Conservation (phyloP, 2,113 vertebrate genomes). For the Cryptoleucopteryx plumbea region DNA sequence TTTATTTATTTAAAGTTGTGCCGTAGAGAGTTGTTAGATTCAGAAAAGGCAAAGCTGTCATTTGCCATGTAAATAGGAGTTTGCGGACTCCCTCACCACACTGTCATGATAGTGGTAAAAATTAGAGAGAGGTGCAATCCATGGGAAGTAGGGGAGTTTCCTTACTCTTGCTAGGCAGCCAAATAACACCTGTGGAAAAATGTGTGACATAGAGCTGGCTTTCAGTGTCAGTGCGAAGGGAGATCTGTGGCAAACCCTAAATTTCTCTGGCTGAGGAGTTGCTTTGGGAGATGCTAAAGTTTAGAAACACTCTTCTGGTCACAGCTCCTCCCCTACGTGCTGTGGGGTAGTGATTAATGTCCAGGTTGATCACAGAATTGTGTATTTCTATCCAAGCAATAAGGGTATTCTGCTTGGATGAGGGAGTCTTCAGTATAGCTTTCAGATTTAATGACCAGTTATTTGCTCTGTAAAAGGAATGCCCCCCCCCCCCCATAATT, state of each 20-base stretch:
- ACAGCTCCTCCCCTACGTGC: background rate
- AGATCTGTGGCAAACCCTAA: background rate
- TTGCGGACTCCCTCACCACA: background rate
- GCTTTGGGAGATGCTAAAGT: background rate
- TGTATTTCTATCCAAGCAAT: background rate
- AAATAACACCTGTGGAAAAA: background rate
- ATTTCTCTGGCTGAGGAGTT: background rate
- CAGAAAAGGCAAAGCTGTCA: background rate
- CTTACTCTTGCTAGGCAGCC: background rate
- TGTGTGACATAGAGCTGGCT: background rate
- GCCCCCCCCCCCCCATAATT: background rate
- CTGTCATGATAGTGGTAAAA: background rate
- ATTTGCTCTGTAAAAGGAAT: background rate
- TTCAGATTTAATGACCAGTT: background rate
- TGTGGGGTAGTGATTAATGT: background rate
- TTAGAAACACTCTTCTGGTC: background rate
- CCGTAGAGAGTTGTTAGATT: background rate
- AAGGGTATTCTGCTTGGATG: background rate
- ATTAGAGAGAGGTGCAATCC: background rate
- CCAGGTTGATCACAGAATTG: background rate
- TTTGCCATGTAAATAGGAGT: background rate
- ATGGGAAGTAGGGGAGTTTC: background rate
- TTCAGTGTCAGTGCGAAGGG: background rate
- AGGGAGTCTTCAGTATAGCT: background rate
- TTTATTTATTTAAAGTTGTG: background rate